A percentile compares a stretch with the other conserved stretches of the same genome.
These are phyloP conservation scores for Cirrhinus molitorella DNA, from an alignment of 2,797 vertebrate species.

Conservation along the genomic window DNA sequence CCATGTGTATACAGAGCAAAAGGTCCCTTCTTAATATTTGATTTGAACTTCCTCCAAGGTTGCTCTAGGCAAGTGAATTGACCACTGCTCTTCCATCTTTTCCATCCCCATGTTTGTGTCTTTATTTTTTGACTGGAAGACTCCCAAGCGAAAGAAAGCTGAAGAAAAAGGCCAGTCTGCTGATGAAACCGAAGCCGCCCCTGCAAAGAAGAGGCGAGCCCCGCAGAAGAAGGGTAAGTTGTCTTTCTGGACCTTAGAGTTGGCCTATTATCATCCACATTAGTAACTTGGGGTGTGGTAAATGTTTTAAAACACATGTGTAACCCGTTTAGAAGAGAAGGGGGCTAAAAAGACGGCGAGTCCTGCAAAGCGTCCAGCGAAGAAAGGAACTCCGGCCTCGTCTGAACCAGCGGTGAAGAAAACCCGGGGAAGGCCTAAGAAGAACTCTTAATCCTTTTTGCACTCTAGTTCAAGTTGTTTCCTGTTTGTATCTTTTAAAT, in stretches of 20 bases:
- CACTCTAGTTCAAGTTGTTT: constrained; percentile 39
- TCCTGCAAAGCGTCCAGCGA: constrained; percentile 57
- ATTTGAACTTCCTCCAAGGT: constrained; percentile 50
- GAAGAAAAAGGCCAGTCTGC: constrained; percentile 42
- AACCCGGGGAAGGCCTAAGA: constrained; percentile 68
- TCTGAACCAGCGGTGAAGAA: constrained; percentile 51
- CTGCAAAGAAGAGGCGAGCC: constrained; percentile 67
- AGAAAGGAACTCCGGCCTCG: constrained; percentile 64
- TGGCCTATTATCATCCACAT: not conserved
- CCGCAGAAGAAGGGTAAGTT: constrained; percentile 68
- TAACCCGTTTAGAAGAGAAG: constrained; percentile 64
- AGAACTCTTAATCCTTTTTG: constrained; percentile 56
- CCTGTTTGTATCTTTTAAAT: constrained; percentile 56
- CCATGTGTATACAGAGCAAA: constrained; percentile 38
- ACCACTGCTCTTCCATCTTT: constrained; percentile 32
- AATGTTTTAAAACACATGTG: not conserved
- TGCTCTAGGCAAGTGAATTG: constrained; percentile 50
- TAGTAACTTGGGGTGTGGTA: not conserved
- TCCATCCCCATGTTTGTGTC: not conserved
- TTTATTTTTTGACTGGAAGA: constrained; percentile 60
- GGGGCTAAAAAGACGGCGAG: constrained; percentile 58
- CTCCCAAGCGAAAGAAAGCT: constrained; percentile 71
- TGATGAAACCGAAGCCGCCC: constrained; percentile 58
- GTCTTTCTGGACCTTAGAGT: not conserved
- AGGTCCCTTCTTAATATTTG: constrained; percentile 53